phyloP scores from a whole-genome alignment of 1,140 invertebrate species.

The Neodiprion lecontei region DNA sequence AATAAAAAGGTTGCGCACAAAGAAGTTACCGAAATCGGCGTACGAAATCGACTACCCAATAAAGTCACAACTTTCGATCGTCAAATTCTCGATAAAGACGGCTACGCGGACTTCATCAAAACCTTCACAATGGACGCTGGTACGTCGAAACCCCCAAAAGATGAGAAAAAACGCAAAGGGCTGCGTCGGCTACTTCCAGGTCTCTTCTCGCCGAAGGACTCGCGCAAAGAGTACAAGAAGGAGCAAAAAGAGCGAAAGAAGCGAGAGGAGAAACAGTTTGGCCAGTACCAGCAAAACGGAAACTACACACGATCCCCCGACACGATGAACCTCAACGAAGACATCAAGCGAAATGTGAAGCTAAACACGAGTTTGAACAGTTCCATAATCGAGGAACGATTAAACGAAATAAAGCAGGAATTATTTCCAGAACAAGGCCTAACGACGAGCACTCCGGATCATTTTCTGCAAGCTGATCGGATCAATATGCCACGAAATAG shows the following conservation, averaged over 20 bases:
- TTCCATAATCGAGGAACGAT: constrained; percentile 48
- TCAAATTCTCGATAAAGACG: constrained; percentile 35
- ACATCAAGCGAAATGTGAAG: constrained; percentile 54
- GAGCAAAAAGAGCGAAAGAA: constrained; percentile 48
- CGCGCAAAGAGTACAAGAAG: constrained; percentile 51
- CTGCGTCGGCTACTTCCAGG: constrained; percentile 49
- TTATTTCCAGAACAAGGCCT: constrained; percentile 48
- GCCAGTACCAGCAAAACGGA: constrained; percentile 54
- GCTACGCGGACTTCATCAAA: constrained; percentile 51
- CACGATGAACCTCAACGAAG: constrained; percentile 56
- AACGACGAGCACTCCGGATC: constrained; percentile 51
- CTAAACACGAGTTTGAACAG: constrained; percentile 51
- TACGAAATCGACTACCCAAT: neutral
- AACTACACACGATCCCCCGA: constrained; percentile 55
- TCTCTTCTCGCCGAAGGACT: constrained; percentile 55
- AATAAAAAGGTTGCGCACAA: neutral
- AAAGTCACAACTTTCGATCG: neutral
- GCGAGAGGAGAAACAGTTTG: constrained; percentile 50
- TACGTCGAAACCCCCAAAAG: constrained; percentile 41
- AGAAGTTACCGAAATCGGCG: neutral
- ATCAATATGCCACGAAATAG: constrained; percentile 27
- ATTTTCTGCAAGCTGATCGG: constrained; percentile 41
- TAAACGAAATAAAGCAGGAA: constrained; percentile 54
- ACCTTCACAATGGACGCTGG: constrained; percentile 49
- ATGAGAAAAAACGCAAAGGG: constrained; percentile 53